phyloP scores from a whole-genome alignment of 2,113 vertebrate genomes.

The Lophura nycthemera region DNA sequence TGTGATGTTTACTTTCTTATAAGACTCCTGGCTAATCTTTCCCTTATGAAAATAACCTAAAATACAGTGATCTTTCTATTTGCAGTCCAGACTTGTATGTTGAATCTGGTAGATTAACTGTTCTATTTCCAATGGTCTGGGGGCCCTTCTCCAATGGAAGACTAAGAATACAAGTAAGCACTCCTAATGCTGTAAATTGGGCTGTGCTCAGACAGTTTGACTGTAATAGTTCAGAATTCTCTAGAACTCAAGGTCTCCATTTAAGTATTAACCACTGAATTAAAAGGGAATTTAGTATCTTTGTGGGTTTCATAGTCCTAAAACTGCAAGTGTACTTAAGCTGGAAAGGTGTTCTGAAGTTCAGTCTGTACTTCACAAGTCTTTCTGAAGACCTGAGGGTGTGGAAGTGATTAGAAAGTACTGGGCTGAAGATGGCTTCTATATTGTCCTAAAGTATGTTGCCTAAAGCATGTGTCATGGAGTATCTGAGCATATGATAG shows the following conservation, averaged over 20 bases:
- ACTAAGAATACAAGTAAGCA: not conserved
- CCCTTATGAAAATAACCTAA: not conserved
- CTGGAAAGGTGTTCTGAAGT: not conserved
- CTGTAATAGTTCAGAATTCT: not conserved
- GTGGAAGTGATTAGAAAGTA: not conserved
- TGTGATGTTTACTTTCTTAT: not conserved
- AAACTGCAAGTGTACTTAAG: not conserved
- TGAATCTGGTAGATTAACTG: not conserved
- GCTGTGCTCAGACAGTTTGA: not conserved
- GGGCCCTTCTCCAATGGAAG: fast-evolving
- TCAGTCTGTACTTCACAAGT: not conserved
- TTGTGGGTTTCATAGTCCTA: not conserved
- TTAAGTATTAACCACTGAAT: not conserved
- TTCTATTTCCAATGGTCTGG: not conserved
- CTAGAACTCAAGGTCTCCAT: not conserved
- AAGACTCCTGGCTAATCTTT: not conserved
- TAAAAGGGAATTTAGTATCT: not conserved
- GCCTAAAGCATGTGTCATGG: not conserved
- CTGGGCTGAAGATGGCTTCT: not conserved
- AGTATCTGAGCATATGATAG: constrained; percentile 43
- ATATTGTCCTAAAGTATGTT: not conserved
- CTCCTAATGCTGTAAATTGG: not conserved
- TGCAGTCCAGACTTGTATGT: not conserved
- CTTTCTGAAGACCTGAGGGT: not conserved
- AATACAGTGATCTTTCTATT: not conserved